Conservation (phyloP, 1,140 invertebrate genomes). For the Hermetia illucens region DNA sequence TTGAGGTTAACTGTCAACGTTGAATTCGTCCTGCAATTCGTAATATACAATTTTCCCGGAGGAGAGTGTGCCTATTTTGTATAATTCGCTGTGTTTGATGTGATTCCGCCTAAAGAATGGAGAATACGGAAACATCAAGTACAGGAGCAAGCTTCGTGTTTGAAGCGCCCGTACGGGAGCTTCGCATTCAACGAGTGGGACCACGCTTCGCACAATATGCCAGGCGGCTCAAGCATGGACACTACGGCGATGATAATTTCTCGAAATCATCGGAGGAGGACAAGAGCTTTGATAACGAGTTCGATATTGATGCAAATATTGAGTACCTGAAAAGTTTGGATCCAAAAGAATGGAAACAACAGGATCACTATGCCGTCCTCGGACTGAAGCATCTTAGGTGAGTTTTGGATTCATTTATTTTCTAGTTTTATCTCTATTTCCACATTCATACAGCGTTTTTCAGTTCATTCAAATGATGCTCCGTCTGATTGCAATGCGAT, state of each 20-base stretch:
- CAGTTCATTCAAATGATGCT: too few species aligned
- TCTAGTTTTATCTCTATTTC: too few species aligned
- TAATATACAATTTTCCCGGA: too few species aligned
- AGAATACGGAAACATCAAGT: background rate
- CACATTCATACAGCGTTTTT: too few species aligned
- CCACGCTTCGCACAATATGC: constrained; percentile 12
- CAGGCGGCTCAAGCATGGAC: background rate
- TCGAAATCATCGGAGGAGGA: background rate
- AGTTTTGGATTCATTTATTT: constrained; percentile 1
- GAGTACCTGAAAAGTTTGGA: constrained; percentile 76
- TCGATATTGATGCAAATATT: constrained; percentile 62
- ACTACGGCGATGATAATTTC: background rate
- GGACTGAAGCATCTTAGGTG: constrained; percentile 68
- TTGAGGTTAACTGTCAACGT: background rate
- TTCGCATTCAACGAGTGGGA: constrained; percentile 14
- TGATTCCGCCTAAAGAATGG: background rate
- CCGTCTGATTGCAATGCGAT: too few species aligned
- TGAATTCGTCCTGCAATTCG: too few species aligned
- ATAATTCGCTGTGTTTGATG: background rate
- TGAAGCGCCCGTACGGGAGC: background rate
- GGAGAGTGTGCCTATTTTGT: too few species aligned
- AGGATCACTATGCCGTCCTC: constrained; percentile 92
- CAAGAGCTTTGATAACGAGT: constrained; percentile 4
- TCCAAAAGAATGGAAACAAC: constrained; percentile 95
- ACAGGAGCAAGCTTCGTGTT: background rate